Evolutionary conservation across 1,140 invertebrate species (phyloP).

Genomic region (Tribolium madens): DNA sequence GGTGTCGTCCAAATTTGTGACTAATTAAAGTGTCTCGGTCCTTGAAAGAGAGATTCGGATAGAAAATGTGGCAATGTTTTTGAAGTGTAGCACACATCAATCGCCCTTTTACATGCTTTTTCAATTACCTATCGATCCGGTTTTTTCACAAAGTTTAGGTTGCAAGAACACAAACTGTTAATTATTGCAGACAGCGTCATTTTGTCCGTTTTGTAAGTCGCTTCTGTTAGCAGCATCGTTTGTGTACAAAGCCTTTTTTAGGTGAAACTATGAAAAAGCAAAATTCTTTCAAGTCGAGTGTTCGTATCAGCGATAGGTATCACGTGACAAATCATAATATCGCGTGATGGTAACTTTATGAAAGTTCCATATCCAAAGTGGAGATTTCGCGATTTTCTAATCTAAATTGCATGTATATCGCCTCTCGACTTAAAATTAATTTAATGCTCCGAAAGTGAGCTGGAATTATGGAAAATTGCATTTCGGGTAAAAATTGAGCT

Average conservation of each 20-base stretch:
- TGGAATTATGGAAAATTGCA: constrained; percentile 27
- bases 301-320: constrained; percentile 36
- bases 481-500: constrained; percentile 36
- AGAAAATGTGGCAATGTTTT: neutral
- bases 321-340: constrained; percentile 48
- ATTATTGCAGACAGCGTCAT: constrained; percentile 19
- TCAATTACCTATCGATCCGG: constrained; percentile 25
- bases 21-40: neutral
- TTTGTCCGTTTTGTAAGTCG: constrained; percentile 36
- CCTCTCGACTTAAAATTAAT: constrained; percentile 40
- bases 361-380: constrained; percentile 41
- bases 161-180: constrained; percentile 41
- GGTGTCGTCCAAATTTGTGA: neutral
- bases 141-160: constrained; percentile 15
- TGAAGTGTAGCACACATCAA: constrained; percentile 16
- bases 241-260: neutral
- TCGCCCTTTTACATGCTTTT: constrained; percentile 20
- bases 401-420: constrained; percentile 46
- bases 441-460: constrained; percentile 35
- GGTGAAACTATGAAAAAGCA: neutral
- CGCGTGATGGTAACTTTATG: constrained; percentile 41
- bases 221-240: neutral
- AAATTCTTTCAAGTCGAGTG: constrained; percentile 11
- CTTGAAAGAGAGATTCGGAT: neutral
- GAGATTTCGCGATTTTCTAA: constrained; percentile 43